Conservation (phyloP, 53 echinoderm and acorn worm genomes). For the Luidia sarsii region DNA sequence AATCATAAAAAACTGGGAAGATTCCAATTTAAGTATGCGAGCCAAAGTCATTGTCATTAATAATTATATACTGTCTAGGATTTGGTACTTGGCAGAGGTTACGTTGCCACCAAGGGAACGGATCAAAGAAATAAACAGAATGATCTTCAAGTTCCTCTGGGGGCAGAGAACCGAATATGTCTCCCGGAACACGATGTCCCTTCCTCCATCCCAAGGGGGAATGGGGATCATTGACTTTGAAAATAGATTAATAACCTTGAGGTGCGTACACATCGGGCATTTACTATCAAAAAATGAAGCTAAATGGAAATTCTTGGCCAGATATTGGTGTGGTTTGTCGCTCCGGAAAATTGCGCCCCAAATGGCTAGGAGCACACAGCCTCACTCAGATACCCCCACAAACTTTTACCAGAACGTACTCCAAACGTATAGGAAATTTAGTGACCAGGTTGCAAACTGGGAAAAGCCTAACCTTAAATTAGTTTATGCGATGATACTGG, state of each 20-base stretch:
- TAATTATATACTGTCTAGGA: neutral
- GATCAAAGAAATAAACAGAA: neutral
- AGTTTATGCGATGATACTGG: no score
- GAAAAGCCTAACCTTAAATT: neutral
- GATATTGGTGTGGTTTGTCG: conserved; percentile 1
- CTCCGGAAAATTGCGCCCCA: neutral
- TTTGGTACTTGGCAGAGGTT: conserved; percentile 24
- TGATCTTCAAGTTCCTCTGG: neutral
- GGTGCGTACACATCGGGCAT: neutral
- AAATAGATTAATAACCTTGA: neutral
- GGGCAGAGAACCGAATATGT: neutral
- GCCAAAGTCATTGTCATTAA: neutral
- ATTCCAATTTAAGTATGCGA: neutral
- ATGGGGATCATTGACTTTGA: neutral
- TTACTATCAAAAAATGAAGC: neutral
- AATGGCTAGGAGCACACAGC: neutral
- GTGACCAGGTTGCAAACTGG: neutral
- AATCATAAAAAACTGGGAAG: neutral
- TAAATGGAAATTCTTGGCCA: neutral
- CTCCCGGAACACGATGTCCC: neutral
- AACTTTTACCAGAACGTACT: neutral
- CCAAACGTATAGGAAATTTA: neutral
- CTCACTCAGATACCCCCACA: neutral
- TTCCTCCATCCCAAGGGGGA: neutral
- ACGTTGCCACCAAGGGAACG: neutral